Evolutionary conservation across 1,140 invertebrate species (phyloP).

Genomic region (Conus betulinus): DNA sequence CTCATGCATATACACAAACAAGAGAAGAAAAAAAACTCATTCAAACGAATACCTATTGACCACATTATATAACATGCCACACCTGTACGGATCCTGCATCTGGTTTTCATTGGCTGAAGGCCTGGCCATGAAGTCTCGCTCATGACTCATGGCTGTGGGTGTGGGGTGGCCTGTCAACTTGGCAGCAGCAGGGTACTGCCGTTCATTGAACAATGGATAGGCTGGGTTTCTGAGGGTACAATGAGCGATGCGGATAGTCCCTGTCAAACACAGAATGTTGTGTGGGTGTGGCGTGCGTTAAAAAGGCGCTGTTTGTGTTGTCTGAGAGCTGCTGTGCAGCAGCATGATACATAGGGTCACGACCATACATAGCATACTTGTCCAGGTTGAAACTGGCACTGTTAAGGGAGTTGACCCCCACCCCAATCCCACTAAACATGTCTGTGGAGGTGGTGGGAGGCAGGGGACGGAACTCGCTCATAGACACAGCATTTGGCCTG

Average conservation of each 20-base stretch:
- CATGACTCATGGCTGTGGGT: constrained; percentile 55
- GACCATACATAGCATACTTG: constrained; percentile 64
- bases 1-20: background rate
- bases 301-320: constrained; percentile 68
- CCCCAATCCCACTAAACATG: constrained; percentile 66
- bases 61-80: constrained; percentile 72
- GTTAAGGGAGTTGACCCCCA: constrained; percentile 39
- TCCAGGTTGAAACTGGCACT: constrained; percentile 70
- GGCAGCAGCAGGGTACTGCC: constrained; percentile 56
- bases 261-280: constrained; percentile 70
- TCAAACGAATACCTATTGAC: constrained; percentile 66
- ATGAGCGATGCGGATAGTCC: constrained; percentile 65
- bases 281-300: constrained; percentile 63
- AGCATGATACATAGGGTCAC: constrained; percentile 66
- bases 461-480: constrained; percentile 65
- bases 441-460: constrained; percentile 65
- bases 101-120: constrained; percentile 56
- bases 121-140: constrained; percentile 64
- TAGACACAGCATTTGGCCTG: constrained; percentile 60
- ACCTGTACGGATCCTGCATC: constrained; percentile 71
- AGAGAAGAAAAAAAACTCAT: background rate
- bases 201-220: constrained; percentile 69
- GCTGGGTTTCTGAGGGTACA: constrained; percentile 66
- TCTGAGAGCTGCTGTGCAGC: constrained; percentile 62
- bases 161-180: constrained; percentile 61